Percentiles rank a stretch among this genome's conserved stretches.
Evolutionary conservation across 2,888 invertebrate species (phyloP).

Genomic region (Tetanocera ferruginea): DNA sequence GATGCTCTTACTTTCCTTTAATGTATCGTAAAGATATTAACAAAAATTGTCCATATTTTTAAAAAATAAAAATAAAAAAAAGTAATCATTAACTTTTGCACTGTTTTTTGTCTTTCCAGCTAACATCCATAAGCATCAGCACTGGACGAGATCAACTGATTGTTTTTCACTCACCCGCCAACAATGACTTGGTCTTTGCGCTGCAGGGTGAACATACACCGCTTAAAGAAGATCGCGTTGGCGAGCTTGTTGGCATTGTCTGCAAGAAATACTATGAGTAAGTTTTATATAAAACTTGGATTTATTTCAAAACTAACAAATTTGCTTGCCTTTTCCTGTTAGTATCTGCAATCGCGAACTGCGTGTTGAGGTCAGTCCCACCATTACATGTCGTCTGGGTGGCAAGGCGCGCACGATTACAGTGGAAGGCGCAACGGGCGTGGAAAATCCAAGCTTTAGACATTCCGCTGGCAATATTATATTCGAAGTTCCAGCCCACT

Average conservation of each 20-base stretch:
- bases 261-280: slow-evolving; percentile 83
- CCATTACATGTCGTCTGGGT: slow-evolving; percentile 86
- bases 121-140: slow-evolving; percentile 88
- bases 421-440: slow-evolving; percentile 65
- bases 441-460: slow-evolving; percentile 66
- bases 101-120: slow-evolving; percentile 67
- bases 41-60: no score
- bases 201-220: slow-evolving; percentile 71
- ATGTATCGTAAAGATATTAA: no score
- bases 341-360: slow-evolving; percentile 81
- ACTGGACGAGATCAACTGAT: slow-evolving; percentile 89
- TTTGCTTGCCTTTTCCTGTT: slow-evolving; percentile 47
- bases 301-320: background rate
- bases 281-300: slow-evolving; percentile 66
- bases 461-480: slow-evolving; percentile 65
- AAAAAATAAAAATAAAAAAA: no score
- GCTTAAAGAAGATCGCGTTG: slow-evolving; percentile 80
- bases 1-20: no score
- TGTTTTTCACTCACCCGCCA: slow-evolving; percentile 86
- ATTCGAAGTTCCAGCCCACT: slow-evolving; percentile 68
- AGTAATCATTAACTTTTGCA: no score
- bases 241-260: slow-evolving; percentile 88
- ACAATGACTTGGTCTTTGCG: slow-evolving; percentile 92
- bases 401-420: slow-evolving; percentile 76
- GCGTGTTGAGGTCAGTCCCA: slow-evolving; percentile 79